Evolutionary conservation across 2,888 invertebrate species (phyloP).

Genomic region (Hyppa rectilinea): DNA sequence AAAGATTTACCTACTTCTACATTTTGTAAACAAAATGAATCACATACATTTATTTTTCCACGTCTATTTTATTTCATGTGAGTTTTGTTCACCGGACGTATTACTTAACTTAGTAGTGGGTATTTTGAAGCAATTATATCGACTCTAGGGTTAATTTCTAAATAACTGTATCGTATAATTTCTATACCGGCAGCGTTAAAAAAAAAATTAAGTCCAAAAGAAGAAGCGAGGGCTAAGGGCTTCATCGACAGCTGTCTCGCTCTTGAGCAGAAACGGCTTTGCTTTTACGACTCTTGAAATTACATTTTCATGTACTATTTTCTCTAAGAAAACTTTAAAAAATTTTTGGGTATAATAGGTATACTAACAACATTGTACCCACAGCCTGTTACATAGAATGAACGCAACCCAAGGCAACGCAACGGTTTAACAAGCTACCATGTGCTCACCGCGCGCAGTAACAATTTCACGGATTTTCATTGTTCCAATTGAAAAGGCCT

Average conservation of each 20-base stretch:
- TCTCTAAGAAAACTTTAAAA: no score
- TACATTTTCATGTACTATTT: no score
- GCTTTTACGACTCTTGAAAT: background rate
- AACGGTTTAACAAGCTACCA: background rate
- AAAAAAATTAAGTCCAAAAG: no score
- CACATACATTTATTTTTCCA: slow-evolving; percentile 17
- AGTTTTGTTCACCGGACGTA: background rate
- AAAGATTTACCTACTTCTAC: background rate
- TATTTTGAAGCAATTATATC: background rate
- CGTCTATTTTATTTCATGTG: background rate
- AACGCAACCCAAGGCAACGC: slow-evolving; percentile 15
- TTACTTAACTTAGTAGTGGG: background rate
- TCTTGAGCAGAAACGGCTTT: background rate
- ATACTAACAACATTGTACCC: background rate
- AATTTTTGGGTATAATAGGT: background rate
- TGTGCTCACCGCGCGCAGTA: slow-evolving; percentile 9
- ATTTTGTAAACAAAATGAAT: no score
- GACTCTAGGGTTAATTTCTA: background rate
- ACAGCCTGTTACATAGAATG: background rate
- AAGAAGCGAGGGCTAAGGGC: background rate
- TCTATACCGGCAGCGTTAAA: no score
- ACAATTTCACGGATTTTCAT: slow-evolving; percentile 44
- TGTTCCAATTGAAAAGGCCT: slow-evolving; percentile 25
- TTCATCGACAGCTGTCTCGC: background rate
- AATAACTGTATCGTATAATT: no score